Evolutionary conservation across 2,888 invertebrate species (phyloP).

Genomic region (Neuroscelio doddi): DNA sequence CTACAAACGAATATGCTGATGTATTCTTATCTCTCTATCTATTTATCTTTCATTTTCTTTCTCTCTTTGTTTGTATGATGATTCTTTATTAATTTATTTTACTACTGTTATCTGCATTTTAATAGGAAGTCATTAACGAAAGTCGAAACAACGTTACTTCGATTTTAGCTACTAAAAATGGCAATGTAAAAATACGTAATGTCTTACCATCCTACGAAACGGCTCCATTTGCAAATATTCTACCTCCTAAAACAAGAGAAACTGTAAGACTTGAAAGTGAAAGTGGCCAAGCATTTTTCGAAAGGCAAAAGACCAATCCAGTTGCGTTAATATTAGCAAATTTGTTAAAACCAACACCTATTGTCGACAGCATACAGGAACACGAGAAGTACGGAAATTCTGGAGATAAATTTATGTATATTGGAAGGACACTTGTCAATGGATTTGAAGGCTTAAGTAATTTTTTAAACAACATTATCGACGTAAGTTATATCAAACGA

Average conservation of each 20-base stretch:
- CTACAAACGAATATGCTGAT: background rate
- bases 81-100: background rate
- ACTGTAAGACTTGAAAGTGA: conserved; percentile 58
- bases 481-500: conserved; percentile 76
- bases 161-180: conserved; percentile 52
- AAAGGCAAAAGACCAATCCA: conserved; percentile 52
- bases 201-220: conserved; percentile 33
- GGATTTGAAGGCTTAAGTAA: conserved; percentile 81
- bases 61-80: no score
- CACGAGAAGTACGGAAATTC: conserved; percentile 86
- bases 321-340: conserved; percentile 52
- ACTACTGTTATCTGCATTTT: background rate
- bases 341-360: conserved; percentile 76
- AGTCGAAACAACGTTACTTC: conserved; percentile 56
- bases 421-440: conserved; percentile 79
- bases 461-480: conserved; percentile 77
- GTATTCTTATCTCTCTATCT: background rate
- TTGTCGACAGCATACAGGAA: conserved; percentile 84
- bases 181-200: conserved; percentile 35
- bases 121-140: conserved; percentile 58
- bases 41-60: conserved; percentile 12
- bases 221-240: conserved; percentile 35
- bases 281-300: conserved; percentile 56
- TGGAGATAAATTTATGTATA: conserved; percentile 78
- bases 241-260: conserved; percentile 51